phyloP scores from a whole-genome alignment of 1,140 invertebrate genomes.

The Oryzaephilus surinamensis region DNA sequence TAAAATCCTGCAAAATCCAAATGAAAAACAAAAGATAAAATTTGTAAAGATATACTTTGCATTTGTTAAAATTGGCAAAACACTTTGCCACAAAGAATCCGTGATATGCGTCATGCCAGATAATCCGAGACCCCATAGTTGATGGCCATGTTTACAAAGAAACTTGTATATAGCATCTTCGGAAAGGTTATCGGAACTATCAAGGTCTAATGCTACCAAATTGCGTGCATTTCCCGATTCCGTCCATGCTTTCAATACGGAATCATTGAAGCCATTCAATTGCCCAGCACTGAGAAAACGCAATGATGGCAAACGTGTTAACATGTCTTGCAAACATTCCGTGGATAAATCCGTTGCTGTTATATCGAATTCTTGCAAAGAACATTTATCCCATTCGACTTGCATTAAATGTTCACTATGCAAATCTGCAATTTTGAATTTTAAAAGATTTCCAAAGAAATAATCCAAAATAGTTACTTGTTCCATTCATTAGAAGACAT shows the following conservation, averaged over 20 bases:
- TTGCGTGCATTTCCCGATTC: conserved; percentile 72
- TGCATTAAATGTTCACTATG: conserved; percentile 84
- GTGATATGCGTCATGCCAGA: conserved; percentile 97
- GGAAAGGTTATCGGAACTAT: conserved; percentile 88
- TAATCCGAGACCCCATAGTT: conserved; percentile 76
- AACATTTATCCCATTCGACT: conserved; percentile 96
- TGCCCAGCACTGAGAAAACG: conserved; percentile 90
- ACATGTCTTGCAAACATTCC: conserved; percentile 87
- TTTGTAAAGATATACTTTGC: conserved; percentile 57
- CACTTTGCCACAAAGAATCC: conserved; percentile 91
- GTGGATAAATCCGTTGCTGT: conserved; percentile 92
- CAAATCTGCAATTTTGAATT: conserved; percentile 48
- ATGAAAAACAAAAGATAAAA: no score
- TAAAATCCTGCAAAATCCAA: conserved; percentile 62
- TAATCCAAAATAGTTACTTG: conserved; percentile 58
- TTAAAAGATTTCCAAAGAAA: not conserved
- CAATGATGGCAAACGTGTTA: conserved; percentile 77
- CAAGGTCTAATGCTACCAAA: conserved; percentile 75
- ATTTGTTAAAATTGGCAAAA: conserved; percentile 80
- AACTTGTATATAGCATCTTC: conserved; percentile 90
- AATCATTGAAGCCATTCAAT: conserved; percentile 94
- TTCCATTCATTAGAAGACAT: conserved; percentile 92
- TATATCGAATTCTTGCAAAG: conserved; percentile 89
- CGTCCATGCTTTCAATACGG: conserved; percentile 81
- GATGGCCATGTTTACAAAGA: conserved; percentile 75